A percentile compares a stretch with the other conserved stretches of the same genome.
phyloP scores from a whole-genome alignment of 2,888 invertebrate genomes.

The Chrysolina haemoptera region DNA sequence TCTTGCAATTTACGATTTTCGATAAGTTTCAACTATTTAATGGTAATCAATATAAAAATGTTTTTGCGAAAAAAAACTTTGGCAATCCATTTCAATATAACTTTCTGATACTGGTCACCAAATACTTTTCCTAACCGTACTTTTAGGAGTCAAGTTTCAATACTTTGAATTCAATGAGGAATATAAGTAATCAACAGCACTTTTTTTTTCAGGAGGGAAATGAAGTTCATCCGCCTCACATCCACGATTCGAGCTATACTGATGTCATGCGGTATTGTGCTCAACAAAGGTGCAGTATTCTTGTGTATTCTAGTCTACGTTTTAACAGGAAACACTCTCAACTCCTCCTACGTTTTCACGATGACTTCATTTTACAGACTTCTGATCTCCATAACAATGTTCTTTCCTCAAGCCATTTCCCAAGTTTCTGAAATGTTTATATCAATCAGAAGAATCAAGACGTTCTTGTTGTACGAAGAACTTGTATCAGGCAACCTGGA shows the following conservation, averaged over 20 bases:
- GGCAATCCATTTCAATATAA: too few species aligned
- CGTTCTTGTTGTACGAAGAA: slow-evolving; percentile 68
- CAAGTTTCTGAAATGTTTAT: slow-evolving; percentile 78
- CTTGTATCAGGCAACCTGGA: slow-evolving; percentile 20
- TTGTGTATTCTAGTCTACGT: slow-evolving; percentile 85
- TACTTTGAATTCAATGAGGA: not conserved
- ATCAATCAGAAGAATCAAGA: slow-evolving; percentile 70
- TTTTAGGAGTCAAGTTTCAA: too few species aligned
- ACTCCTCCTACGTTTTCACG: slow-evolving; percentile 80
- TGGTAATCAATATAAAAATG: too few species aligned
- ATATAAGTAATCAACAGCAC: too few species aligned
- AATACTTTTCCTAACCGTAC: too few species aligned
- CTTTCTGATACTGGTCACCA: too few species aligned
- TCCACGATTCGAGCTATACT: slow-evolving; percentile 78
- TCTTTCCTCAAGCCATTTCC: slow-evolving; percentile 75
- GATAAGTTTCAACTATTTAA: not conserved
- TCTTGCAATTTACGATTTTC: too few species aligned
- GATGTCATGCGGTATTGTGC: slow-evolving; percentile 79
- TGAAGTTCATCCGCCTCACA: slow-evolving; percentile 75
- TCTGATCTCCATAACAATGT: slow-evolving; percentile 77
- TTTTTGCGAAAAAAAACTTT: too few species aligned
- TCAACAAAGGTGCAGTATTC: slow-evolving; percentile 87
- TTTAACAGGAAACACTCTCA: slow-evolving; percentile 73
- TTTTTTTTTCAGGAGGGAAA: slow-evolving; percentile 75
- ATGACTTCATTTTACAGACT: slow-evolving; percentile 82